Evolutionary conservation across 2,113 vertebrate genomes (phyloP).

Genomic region (Carettochelys insculpta): DNA sequence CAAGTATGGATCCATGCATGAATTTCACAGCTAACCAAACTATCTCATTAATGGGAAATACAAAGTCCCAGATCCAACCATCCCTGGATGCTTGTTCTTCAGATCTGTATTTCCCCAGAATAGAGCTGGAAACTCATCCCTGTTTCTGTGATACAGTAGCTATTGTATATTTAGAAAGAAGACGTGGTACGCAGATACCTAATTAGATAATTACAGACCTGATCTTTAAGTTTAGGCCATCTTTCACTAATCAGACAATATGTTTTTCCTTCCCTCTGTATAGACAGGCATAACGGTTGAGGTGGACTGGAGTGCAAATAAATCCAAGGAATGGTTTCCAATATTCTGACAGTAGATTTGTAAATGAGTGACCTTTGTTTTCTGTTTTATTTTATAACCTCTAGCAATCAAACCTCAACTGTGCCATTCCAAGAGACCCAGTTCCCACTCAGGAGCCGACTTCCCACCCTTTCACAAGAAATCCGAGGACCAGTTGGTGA

Average conservation of each 20-base stretch:
- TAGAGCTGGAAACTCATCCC: neutral
- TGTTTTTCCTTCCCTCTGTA: neutral
- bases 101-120: neutral
- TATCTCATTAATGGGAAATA: neutral
- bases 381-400: conserved; percentile 48
- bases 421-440: conserved; percentile 79
- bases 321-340: neutral
- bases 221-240: neutral
- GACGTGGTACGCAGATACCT: neutral
- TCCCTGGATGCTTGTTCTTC: neutral
- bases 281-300: neutral
- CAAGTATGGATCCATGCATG: neutral
- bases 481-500: conserved; percentile 66
- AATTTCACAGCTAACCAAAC: neutral
- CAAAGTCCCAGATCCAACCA: neutral
- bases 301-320: neutral
- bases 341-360: neutral
- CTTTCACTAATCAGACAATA: neutral
- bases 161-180: neutral
- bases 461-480: conserved; percentile 73
- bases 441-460: conserved; percentile 78
- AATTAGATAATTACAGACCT: neutral
- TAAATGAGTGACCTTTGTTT: neutral
- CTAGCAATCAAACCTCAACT: conserved; percentile 78
- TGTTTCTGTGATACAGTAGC: neutral